Conservation (phyloP, 1,140 invertebrate species). For the Cecropterus lyciades region DNA sequence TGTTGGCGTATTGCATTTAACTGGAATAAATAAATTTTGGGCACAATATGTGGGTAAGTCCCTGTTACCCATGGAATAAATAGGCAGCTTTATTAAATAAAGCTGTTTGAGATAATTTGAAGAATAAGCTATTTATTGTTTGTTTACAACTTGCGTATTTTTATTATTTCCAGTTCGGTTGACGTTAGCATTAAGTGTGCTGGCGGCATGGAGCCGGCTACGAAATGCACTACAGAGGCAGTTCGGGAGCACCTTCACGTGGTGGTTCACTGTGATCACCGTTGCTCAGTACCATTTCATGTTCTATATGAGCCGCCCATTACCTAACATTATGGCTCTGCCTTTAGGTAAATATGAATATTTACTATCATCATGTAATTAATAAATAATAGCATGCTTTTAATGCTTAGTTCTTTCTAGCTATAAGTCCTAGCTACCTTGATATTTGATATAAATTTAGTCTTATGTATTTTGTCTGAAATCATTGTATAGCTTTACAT, state of each 20-base stretch:
- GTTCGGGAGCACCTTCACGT: constrained; percentile 91
- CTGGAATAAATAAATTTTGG: constrained; percentile 93
- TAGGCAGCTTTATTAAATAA: no score
- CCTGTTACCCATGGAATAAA: not conserved
- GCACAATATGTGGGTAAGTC: constrained; percentile 95
- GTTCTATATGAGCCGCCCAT: constrained; percentile 96
- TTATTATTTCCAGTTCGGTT: constrained; percentile 90
- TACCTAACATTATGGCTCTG: constrained; percentile 98
- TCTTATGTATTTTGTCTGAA: no score
- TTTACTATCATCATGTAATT: no score
- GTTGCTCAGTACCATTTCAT: constrained; percentile 98
- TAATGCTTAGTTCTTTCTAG: no score
- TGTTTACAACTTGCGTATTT: not conserved
- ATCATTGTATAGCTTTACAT: no score
- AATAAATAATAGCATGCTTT: no score
- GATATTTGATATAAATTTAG: no score
- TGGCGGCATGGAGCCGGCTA: constrained; percentile 90
- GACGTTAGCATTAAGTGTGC: constrained; percentile 90
- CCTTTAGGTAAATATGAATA: constrained; percentile 95
- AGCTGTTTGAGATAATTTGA: no score
- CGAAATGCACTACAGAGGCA: constrained; percentile 88
- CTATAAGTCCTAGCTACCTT: no score
- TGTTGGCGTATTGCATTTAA: constrained; percentile 87
- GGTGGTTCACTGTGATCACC: constrained; percentile 94
- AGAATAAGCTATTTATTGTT: not conserved